Evolutionary conservation across 2,888 invertebrate genomes (phyloP), one percentile per base, ranked within the genome.

Genomic region (Alloplasta piceator): DNA sequence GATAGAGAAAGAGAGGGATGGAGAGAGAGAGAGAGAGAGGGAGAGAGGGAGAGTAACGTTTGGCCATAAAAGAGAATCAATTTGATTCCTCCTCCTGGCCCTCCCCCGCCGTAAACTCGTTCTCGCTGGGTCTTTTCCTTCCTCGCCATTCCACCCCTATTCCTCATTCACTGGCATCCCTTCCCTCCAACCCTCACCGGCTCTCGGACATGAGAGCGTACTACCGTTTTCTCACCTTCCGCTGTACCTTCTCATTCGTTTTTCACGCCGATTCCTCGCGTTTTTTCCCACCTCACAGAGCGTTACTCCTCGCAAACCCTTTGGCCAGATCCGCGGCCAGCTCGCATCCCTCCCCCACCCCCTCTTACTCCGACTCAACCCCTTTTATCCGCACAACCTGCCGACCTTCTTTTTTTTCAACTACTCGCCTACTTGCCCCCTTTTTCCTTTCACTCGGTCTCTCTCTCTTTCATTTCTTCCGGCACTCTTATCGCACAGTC

Each of bases 41-140:
- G 38, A 46, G 36, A 75, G 88, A 89, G 88, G 85, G 82, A 87
- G 88, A 89, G 88, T 89, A 88, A 89, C 87, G 89, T 83, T 83
- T 86, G 86, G 81, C 88, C 88, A 88, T 91, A 90, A 91, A 91
- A 89, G 89, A 87, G 89, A 91, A 92, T 91, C 91, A 92, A 92
- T 92, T 92, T 89, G 89, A 91, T 91, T 91, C 87, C 86, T 83
- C 78, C 36, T 60, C 60, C 48, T 48, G 48, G 14, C 71, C 63
- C 80, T 71, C 77, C 9, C 50, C 50, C 67, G 16, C 26, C 39
- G 63, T 68, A 74, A 70, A 66, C 70, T 74, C 66, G 50, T 41
- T 50, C 68, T 58, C 14, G n/a, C 67, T 43, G 10, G 14, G 50
- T 39, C 39, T 73, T 63, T 63, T 50, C 64, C 48, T 61, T 52